Base-by-base conservation (phyloP, 2,113 vertebrate genomes). In the Grammomys surdaster region DNA sequence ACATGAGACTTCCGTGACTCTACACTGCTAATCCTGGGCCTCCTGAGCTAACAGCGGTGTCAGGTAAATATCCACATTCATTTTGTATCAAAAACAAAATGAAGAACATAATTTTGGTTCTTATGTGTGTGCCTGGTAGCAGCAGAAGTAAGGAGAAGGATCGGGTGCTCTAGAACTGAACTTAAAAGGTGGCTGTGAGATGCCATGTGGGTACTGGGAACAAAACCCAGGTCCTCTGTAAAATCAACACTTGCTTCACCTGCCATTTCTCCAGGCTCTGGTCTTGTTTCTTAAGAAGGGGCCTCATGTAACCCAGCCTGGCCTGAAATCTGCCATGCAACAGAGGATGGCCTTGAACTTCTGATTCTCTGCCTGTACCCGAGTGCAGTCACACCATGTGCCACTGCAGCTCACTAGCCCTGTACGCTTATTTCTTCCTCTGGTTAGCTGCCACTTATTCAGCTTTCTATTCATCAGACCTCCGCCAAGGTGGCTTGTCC, bases 371-470 rank as follows among this genome's bases (percentile, higher is more conserved):
- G 76, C 48, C 46, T 31, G 5, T 51, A 33, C 46, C 76, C 17
- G 7, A 78, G 28, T 54, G 46, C 28, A 13, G 31, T 56, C 31
- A 36, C 33, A 56, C 36, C 33, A 36, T 36, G 1, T 51, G 28
- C 46, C 46, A 6, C 75, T 75, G 5, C 46, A 36, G 54, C 19
- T 12, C 20, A 6, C 26, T 58, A 60, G 80, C 19, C 8, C 67
- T 46, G 43, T n/a, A 40, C 7, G 46, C 48, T 80, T 72, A 81
- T 70, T 85, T 73, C 67, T 93, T 78, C 91, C 92, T 89, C 85
- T 94, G 81, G 70, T 51, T 90, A 82, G 90, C 1, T 46, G 58
- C 60, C 46, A 73, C 31, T 78, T 84, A 40, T 51, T 76, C 65
- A 58, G 19, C 77, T 92, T 40, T 86, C 67, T 26, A n/a, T 67